Evolutionary conservation across 2,888 invertebrate species (phyloP), one percentile per base, ranked within the genome.

Genomic region (Latrodectus hesperus): DNA sequence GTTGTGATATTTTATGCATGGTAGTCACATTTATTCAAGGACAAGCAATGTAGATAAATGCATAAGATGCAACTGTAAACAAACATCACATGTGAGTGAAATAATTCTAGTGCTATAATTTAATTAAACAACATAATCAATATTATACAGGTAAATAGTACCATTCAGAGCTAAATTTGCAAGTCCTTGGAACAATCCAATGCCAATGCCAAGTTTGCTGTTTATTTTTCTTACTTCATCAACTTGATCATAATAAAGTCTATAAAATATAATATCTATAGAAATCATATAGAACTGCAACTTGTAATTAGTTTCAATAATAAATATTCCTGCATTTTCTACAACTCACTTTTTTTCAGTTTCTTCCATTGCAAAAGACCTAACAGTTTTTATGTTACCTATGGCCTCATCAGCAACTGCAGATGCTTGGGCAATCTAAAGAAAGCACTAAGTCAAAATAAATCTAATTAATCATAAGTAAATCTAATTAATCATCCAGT

Each of bases 401-500:
- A 99, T 94, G 4, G 98, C 98, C 93, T 99, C 99, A 92, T 98
- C 98, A 16, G 97, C 97, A 64, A 98, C 95, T 1, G 96, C 94
- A 0, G 97, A 97, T 0, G 98, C 95, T 91, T 95, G 96, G 90
- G 98, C 96, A 89, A 95, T 93, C 96, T 97, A 91, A 51, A 81
- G 65, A 55, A 60, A 0, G 38, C 38, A 38, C 6, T 38, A 6
- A 38, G 4, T 38, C 38, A 38, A 38, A 1, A 38, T 6, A 38
- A 38, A 38, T 38, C 6, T 3, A 38, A 22, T 22, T 1, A 22
- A 22, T 22, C 22, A 22, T 22, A 22, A 22, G 22, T 22, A 22
- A 22, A n/a, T n/a, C n/a, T n/a, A n/a, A n/a, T n/a, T 22, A 22
- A 22, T n/a, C n/a, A 22, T 22, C 22, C 22, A 22, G 1, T 22